A percentile compares a stretch with the other conserved stretches of the same genome.
phyloP scores from a whole-genome alignment of 2,888 invertebrate species.

The Elmis aenea region DNA sequence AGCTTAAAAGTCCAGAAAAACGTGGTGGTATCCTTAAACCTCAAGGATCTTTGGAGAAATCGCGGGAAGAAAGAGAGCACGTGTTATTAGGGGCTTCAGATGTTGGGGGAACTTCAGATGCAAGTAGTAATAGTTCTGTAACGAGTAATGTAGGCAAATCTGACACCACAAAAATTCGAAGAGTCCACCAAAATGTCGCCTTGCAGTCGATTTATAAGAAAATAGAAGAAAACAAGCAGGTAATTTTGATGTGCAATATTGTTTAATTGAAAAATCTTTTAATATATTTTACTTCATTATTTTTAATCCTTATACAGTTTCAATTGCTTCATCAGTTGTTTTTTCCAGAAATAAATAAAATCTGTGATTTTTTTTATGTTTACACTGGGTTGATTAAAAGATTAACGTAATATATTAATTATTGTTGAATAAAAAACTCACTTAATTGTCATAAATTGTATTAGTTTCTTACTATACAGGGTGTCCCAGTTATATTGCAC shows the following conservation, averaged over 20 bases:
- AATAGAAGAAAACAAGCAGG: slow-evolving; percentile 67
- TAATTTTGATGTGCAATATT: slow-evolving; percentile 24
- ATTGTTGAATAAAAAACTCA: no score
- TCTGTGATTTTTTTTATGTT: no score
- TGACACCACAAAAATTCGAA: slow-evolving; percentile 37
- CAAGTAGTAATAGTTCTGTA: slow-evolving; percentile 7
- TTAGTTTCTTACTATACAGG: no score
- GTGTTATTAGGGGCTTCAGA: slow-evolving; percentile 28
- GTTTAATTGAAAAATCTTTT: neutral
- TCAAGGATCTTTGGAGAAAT: slow-evolving; percentile 65
- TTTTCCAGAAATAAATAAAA: no score
- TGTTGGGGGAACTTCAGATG: slow-evolving; percentile 3
- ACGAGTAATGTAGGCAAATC: slow-evolving; percentile 13
- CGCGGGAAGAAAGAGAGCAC: slow-evolving; percentile 57
- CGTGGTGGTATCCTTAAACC: slow-evolving; percentile 63
- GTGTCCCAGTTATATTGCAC: no score
- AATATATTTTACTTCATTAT: slow-evolving; percentile 1
- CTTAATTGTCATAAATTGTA: no score
- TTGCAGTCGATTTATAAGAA: slow-evolving; percentile 71
- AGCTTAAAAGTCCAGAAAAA: slow-evolving; percentile 29
- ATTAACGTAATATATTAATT: no score
- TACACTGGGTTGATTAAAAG: no score
- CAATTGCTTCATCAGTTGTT: no score
- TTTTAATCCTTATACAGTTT: no score
- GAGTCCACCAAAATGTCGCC: slow-evolving; percentile 71